phyloP scores from a whole-genome alignment of 2,888 invertebrate species.

The Meliscaeva auricollis region DNA sequence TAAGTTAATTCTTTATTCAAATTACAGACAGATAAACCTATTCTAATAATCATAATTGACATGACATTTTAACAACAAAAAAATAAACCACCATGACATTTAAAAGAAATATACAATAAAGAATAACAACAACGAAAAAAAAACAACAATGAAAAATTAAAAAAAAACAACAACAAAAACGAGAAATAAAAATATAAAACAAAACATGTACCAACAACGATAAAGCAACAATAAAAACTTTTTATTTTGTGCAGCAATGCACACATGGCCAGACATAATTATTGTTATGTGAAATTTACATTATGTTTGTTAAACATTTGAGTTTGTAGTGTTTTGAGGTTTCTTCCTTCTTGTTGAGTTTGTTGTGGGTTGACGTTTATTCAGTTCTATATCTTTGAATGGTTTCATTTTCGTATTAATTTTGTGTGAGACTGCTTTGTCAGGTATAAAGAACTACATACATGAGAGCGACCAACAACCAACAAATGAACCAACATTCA shows the following conservation, averaged over 20 bases:
- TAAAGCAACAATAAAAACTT: constrained; percentile 4
- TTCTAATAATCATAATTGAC: background rate
- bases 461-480: too few species aligned
- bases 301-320: background rate
- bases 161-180: background rate
- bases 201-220: constrained; percentile 1
- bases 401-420: background rate
- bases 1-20: too few species aligned
- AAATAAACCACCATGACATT: constrained; percentile 18
- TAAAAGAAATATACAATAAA: background rate
- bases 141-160: background rate
- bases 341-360: background rate
- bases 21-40: background rate
- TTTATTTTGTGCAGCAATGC: constrained; percentile 17
- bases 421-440: too few species aligned
- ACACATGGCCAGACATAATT: background rate
- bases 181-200: background rate
- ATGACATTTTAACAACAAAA: constrained; percentile 28
- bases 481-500: too few species aligned
- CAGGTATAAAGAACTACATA: too few species aligned
- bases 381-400: constrained; percentile 2
- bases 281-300: constrained; percentile 3
- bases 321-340: background rate
- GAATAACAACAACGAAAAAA: background rate
- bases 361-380: background rate